phyloP scores from a whole-genome alignment of 2,797 vertebrate genomes.

The Lates japonicus region DNA sequence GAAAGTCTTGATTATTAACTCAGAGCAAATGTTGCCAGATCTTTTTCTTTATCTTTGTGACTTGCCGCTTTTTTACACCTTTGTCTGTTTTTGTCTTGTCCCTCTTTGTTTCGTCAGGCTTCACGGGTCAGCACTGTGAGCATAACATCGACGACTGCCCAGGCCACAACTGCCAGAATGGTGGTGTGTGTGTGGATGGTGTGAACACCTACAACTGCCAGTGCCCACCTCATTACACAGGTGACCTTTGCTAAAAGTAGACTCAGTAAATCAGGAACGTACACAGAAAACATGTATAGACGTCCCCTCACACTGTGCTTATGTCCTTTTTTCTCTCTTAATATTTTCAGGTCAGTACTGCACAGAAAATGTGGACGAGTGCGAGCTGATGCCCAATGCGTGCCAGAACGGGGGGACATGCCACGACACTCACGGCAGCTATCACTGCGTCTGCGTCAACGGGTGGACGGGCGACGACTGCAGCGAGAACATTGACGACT shows the following conservation, averaged over 20 bases:
- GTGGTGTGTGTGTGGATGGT: conserved; percentile 93
- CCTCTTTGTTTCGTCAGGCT: conserved; percentile 83
- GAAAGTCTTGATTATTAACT: conserved; percentile 58
- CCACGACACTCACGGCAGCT: conserved; percentile 93
- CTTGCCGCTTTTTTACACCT: background rate
- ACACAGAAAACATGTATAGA: background rate
- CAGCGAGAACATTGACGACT: conserved; percentile 98
- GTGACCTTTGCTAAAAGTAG: conserved; percentile 68
- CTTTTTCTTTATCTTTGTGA: conserved; percentile 2
- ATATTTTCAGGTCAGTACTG: conserved; percentile 92
- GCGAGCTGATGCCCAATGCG: conserved; percentile 95
- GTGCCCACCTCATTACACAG: conserved; percentile 93
- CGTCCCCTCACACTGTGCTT: background rate
- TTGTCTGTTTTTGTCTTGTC: background rate
- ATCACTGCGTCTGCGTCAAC: conserved; percentile 95
- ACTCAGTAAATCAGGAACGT: background rate
- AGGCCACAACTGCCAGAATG: conserved; percentile 92
- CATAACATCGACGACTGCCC: conserved; percentile 96
- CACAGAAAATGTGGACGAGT: conserved; percentile 96
- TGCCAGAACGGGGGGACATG: conserved; percentile 98
- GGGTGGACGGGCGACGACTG: conserved; percentile 98
- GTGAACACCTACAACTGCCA: conserved; percentile 99
- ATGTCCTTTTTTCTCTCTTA: rapidly evolving
- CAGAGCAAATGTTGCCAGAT: conserved; percentile 18
- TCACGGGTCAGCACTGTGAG: conserved; percentile 93